Evolutionary conservation across 1,140 invertebrate genomes (phyloP).

Genomic region (Eulimnadia texana): DNA sequence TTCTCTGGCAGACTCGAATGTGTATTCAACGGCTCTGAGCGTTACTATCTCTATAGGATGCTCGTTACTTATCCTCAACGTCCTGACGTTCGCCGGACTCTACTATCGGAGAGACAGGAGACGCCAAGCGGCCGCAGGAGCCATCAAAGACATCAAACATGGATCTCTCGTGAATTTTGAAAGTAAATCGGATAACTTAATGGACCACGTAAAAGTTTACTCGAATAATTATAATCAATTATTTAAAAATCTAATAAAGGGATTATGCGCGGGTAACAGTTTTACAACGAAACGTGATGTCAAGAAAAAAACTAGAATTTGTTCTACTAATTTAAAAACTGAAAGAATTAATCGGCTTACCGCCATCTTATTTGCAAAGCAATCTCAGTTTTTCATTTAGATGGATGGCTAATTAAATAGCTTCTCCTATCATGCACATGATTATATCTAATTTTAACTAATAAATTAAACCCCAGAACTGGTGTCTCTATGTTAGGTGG

Average conservation of each 20-base stretch:
- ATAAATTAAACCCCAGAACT: no score
- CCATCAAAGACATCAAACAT: slow-evolving; percentile 5
- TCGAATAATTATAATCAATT: no score
- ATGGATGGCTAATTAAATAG: no score
- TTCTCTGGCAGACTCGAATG: slow-evolving; percentile 55
- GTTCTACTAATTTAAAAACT: no score
- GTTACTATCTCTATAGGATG: slow-evolving; percentile 86
- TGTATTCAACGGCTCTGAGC: slow-evolving; percentile 76
- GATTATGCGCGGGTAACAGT: not conserved
- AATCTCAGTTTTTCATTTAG: no score
- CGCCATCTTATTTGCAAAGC: no score
- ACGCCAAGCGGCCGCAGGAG: slow-evolving; percentile 25
- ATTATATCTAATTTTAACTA: no score
- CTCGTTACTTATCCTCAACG: slow-evolving; percentile 73
- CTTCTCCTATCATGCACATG: no score
- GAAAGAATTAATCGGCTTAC: no score
- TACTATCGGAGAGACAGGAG: slow-evolving; percentile 66
- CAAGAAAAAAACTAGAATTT: not conserved
- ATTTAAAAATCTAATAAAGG: not conserved
- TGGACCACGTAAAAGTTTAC: no score
- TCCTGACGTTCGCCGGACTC: slow-evolving; percentile 85
- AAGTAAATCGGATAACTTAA: not conserved
- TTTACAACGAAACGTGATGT: not conserved
- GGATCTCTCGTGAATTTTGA: not conserved
- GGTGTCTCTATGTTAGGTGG: not conserved